Evolutionary conservation across 2,888 invertebrate genomes (phyloP).

Genomic region (Helicoverpa assulta): DNA sequence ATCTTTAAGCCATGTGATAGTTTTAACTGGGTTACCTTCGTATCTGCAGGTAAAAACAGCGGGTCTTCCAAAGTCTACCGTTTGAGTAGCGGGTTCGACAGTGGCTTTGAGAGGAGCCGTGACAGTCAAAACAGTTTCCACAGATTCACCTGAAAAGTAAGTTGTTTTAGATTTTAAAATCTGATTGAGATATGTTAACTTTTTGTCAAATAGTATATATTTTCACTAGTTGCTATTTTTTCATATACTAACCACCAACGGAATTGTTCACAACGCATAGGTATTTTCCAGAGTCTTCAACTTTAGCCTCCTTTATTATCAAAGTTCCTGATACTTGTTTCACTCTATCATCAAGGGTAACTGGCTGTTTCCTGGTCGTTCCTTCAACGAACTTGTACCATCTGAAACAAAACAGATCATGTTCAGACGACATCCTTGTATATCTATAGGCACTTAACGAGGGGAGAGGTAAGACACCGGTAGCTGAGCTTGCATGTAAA

Average conservation of each 20-base stretch:
- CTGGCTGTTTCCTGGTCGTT: slow-evolving; percentile 95
- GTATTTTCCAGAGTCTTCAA: slow-evolving; percentile 98
- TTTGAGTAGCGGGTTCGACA: slow-evolving; percentile 97
- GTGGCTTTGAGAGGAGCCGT: slow-evolving; percentile 96
- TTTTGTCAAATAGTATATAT: background rate
- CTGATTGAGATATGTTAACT: background rate
- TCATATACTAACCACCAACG: slow-evolving; percentile 92
- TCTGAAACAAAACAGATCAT: slow-evolving; percentile 92
- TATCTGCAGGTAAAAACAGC: slow-evolving; percentile 97
- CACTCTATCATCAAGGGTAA: slow-evolving; percentile 96
- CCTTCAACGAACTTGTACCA: slow-evolving; percentile 98
- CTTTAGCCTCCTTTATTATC: slow-evolving; percentile 97
- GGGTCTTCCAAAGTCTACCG: slow-evolving; percentile 97
- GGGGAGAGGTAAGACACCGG: slow-evolving; percentile 7
- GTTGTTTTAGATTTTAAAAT: background rate
- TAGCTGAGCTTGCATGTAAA: slow-evolving; percentile 18
- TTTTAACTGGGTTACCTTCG: slow-evolving; percentile 97
- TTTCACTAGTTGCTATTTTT: background rate
- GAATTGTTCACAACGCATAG: slow-evolving; percentile 98
- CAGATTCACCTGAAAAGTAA: slow-evolving; percentile 94
- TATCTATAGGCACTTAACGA: background rate
- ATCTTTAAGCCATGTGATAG: slow-evolving; percentile 97
- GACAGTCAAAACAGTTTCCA: slow-evolving; percentile 97
- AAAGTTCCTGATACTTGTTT: slow-evolving; percentile 98
- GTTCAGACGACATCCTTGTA: slow-evolving; percentile 68